Conservation (phyloP, 2,888 invertebrate species). For the Cyclophora albipunctata region DNA sequence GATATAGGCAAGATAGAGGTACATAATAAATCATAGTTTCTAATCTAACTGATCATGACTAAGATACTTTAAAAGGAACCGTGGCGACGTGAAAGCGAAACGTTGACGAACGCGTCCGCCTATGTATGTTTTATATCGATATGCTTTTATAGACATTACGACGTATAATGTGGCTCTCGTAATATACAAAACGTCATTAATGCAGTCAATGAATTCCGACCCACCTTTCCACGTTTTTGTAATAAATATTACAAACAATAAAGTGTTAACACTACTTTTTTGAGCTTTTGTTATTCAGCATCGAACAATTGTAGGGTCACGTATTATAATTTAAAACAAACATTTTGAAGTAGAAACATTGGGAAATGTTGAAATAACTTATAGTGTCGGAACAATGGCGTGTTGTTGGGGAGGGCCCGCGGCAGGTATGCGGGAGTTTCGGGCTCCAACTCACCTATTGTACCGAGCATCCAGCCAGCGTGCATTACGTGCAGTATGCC, state of each 20-base stretch:
- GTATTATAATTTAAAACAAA: constrained; percentile 29
- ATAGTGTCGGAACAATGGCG: constrained; percentile 38
- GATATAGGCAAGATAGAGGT: constrained; percentile 19
- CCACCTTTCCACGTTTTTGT: too few relatives aligned
- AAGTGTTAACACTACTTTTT: too few relatives aligned
- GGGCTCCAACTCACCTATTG: constrained; percentile 39
- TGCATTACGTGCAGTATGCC: constrained; percentile 13
- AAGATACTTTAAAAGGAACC: constrained; percentile 10
- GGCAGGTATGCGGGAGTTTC: constrained; percentile 42
- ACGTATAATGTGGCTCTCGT: too few relatives aligned
- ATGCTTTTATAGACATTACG: constrained; percentile 10
- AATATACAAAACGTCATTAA: too few relatives aligned
- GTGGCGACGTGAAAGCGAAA: constrained; percentile 19
- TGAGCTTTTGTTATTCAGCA: too few relatives aligned
- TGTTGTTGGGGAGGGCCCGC: constrained; percentile 25
- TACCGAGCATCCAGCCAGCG: constrained; percentile 30
- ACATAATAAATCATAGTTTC: constrained; percentile 24
- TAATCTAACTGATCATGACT: constrained; percentile 19
- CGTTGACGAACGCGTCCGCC: constrained; percentile 14
- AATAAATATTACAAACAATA: too few relatives aligned
- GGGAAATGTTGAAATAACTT: constrained; percentile 35
- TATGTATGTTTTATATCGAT: constrained; percentile 2
- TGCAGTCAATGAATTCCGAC: too few relatives aligned
- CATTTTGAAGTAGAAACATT: constrained; percentile 29
- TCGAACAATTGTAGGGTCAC: constrained; percentile 39